These are phyloP conservation scores for Panulirus ornatus DNA, from an alignment of 1,140 invertebrate genomes.

Conservation along the genomic window DNA sequence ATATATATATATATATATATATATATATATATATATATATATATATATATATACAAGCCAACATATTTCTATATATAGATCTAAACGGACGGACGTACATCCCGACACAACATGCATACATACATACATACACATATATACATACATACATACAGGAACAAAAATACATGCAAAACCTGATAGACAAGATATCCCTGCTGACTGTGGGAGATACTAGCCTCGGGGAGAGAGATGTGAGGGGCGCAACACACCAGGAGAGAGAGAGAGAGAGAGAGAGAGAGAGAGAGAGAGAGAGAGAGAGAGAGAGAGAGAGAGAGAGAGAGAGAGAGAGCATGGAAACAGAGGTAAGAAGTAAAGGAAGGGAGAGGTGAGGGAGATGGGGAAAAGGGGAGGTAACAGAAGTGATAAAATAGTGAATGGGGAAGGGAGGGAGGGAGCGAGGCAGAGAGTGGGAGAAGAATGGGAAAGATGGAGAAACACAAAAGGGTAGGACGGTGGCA, in stretches of 20 bases:
- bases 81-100: too few species aligned
- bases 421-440: not conserved
- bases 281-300: constrained; percentile 19
- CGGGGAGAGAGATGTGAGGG: not conserved
- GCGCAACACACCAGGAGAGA: not conserved
- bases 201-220: not conserved
- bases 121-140: too few species aligned
- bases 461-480: not conserved
- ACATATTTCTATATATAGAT: too few species aligned
- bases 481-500: not conserved
- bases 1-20: too few species aligned
- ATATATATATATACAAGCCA: too few species aligned
- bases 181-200: not conserved
- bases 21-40: too few species aligned
- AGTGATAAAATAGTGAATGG: not conserved
- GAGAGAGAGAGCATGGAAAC: not conserved
- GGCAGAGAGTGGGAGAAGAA: not conserved
- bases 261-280: constrained; percentile 22
- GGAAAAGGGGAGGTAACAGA: not conserved
- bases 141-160: too few species aligned
- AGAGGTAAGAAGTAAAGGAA: not conserved
- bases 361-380: not conserved
- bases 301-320: not conserved
- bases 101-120: too few species aligned
- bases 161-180: not conserved